Evolutionary conservation across 2,113 vertebrate genomes (phyloP), one percentile per base, ranked within the genome.

Genomic region (Chloropsis cyanopogon): DNA sequence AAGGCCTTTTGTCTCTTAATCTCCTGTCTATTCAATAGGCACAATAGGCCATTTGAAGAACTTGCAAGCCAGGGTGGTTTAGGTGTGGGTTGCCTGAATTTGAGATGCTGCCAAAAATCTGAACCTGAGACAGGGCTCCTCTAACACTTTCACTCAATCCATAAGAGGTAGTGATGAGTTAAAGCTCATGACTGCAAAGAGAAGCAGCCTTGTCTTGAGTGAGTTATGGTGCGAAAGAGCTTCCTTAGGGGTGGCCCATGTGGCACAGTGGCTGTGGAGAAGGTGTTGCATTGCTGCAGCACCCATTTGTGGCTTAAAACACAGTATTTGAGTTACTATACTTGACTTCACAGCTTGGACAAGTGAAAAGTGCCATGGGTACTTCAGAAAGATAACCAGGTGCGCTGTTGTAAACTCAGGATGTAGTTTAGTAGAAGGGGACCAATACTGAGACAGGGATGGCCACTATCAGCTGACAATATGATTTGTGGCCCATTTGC

Each of bases 21-120:
- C 39, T 71, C 31, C 31, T 44, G 26, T 44, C 47, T 21, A 14
- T 44, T 61, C 39, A 25, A 25, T 13, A 24, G 15, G 44, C 7
- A 6, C 0, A 1, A 25, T 0, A 0, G 1, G 12, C 31, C 37
- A 60, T 53, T 52, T 53, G 44, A 82, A 44, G 25, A 44, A 37
- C 26, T 35, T 71, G 25, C 0, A 3, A 50, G 33, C 37, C 37
- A 42, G 12, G 16, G 31, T 44, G 25, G 16, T 52, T 71, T 52
- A 25, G 56, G 37, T 35, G 20, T 10, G 3, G 12, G 25, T 61
- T 0, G 0, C 56, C 66, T 61, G 21, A 71, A 44, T 71, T 71
- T 37, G 61, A 44, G 31, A 20, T 61, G 46, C 46, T 71, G 25
- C 20, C 46, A 44, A 71, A 35, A 82, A 35, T 44, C 56, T 71